These are phyloP conservation scores for Malurus elegans DNA, from an alignment of 2,113 vertebrate species.

Conservation along the genomic window DNA sequence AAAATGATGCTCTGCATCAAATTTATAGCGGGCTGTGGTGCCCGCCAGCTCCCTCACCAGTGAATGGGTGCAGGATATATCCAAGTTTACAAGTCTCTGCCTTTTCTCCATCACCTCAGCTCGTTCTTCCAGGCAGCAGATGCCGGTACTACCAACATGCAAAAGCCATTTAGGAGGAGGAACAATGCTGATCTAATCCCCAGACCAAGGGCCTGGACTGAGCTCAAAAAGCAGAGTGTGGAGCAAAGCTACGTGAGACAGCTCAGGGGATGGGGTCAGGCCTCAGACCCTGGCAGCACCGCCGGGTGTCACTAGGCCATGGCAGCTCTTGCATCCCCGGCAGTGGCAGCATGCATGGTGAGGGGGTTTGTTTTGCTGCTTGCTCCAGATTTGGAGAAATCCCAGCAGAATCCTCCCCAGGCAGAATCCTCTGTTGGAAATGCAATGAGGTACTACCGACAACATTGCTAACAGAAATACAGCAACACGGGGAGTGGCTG, in stretches of 20 bases:
- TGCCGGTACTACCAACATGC: background rate
- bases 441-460: background rate
- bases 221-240: background rate
- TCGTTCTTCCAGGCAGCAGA: background rate
- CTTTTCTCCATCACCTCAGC: background rate
- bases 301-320: rapidly evolving
- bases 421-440: rapidly evolving
- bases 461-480: background rate
- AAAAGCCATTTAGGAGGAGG: conserved; percentile 26
- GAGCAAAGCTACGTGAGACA: background rate
- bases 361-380: background rate
- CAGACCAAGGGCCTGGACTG: background rate
- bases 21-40: background rate
- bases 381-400: background rate
- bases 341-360: rapidly evolving
- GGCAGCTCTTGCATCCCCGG: background rate
- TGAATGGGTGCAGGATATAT: background rate
- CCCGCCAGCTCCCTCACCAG: background rate
- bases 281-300: background rate
- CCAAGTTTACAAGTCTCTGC: background rate
- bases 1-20: background rate
- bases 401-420: background rate
- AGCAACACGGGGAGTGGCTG: rapidly evolving
- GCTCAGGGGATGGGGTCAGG: background rate
- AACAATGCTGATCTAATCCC: conserved; percentile 50